Conservation (phyloP, 1,140 invertebrate species). For the Glomeris maerens region DNA sequence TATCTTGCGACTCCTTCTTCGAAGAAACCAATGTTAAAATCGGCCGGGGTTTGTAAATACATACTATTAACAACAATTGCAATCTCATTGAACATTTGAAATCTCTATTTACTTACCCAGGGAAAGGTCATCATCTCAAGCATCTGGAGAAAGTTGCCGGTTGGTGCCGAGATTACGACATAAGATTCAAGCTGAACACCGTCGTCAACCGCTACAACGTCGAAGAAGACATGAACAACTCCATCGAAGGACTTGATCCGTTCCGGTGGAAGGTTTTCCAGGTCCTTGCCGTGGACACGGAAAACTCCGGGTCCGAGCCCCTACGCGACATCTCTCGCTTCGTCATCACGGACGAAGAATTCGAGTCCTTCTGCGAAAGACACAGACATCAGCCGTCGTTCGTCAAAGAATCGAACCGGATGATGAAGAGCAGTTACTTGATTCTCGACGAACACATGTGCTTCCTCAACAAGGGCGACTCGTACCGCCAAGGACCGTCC, state of each 20-base stretch:
- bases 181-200: slow-evolving; percentile 38
- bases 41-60: too few species aligned
- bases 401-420: slow-evolving; percentile 36
- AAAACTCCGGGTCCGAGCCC: slow-evolving; percentile 34
- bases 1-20: too few species aligned
- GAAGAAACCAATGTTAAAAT: too few species aligned
- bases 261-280: slow-evolving; percentile 38
- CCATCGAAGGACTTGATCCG: slow-evolving; percentile 30
- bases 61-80: too few species aligned
- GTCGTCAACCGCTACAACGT: slow-evolving; percentile 37
- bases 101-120: slow-evolving; percentile 17
- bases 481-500: slow-evolving; percentile 33
- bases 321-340: slow-evolving; percentile 32
- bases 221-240: slow-evolving; percentile 32
- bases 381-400: slow-evolving; percentile 30
- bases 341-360: slow-evolving; percentile 32
- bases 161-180: slow-evolving; percentile 32
- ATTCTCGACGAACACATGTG: slow-evolving; percentile 39
- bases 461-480: slow-evolving; percentile 35
- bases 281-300: slow-evolving; percentile 35
- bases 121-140: slow-evolving; percentile 29
- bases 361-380: slow-evolving; percentile 30
- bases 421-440: slow-evolving; percentile 37
- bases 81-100: too few species aligned
- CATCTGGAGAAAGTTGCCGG: slow-evolving; percentile 28